Conservation (phyloP, 2,113 vertebrate species). For the Nothoprocta perdicaria region DNA sequence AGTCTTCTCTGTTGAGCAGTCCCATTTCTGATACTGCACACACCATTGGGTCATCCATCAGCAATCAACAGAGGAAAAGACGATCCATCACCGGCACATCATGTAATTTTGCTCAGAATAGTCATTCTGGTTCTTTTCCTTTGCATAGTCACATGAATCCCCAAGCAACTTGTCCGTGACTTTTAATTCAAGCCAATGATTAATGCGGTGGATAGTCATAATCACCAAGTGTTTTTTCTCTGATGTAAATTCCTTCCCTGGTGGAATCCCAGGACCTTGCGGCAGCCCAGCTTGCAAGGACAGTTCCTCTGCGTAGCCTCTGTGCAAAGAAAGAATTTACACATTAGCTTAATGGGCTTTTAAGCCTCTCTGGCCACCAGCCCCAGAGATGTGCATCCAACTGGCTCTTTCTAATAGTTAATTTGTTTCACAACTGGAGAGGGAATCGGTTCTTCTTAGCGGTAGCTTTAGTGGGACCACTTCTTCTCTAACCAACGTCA, state of each 20-base stretch:
- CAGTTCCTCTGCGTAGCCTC: background rate
- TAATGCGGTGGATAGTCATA: background rate
- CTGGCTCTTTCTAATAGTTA: slow-evolving; percentile 7
- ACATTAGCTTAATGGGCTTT: slow-evolving; percentile 32
- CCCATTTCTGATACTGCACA: background rate
- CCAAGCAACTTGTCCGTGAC: slow-evolving; percentile 44
- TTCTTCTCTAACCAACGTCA: background rate
- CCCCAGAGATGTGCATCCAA: slow-evolving; percentile 28
- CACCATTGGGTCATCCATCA: background rate
- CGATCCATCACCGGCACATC: background rate
- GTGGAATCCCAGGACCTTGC: background rate
- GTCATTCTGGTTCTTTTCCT: background rate
- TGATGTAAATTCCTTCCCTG: slow-evolving; percentile 27
- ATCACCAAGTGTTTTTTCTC: slow-evolving; percentile 16
- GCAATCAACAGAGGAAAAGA: background rate
- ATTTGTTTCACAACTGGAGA: slow-evolving; percentile 31
- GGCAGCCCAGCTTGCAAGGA: background rate
- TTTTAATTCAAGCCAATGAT: slow-evolving; percentile 40
- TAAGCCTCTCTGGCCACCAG: background rate
- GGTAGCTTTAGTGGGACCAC: background rate
- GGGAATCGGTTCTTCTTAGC: slow-evolving; percentile 1
- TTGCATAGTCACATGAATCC: background rate
- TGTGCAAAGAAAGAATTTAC: background rate
- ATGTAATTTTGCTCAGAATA: background rate
- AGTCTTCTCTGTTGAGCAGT: background rate